phyloP scores from a whole-genome alignment of 2,113 vertebrate species.

The Nicator chloris region DNA sequence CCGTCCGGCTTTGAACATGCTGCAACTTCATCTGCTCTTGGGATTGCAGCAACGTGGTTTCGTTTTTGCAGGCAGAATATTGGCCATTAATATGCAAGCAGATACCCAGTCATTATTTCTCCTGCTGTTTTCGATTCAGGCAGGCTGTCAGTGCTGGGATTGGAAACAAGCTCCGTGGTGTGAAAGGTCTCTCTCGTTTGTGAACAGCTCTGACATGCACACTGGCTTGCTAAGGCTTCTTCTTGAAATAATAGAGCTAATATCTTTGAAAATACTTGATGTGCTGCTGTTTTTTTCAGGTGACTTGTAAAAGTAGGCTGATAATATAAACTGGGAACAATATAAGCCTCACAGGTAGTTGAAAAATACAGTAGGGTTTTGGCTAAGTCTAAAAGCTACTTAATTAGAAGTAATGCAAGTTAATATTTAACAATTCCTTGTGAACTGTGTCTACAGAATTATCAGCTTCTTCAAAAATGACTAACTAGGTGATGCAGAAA shows the following conservation, averaged over 20 bases:
- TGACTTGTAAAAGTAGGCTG: background rate
- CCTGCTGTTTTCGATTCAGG: constrained; percentile 58
- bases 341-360: background rate
- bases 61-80: background rate
- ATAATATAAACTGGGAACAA: background rate
- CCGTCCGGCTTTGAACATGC: background rate
- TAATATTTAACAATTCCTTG: background rate
- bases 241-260: background rate
- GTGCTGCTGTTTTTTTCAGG: background rate
- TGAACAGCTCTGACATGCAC: constrained; percentile 10
- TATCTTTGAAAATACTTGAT: background rate
- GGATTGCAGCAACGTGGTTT: background rate
- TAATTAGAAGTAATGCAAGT: background rate
- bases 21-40: background rate
- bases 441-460: background rate
- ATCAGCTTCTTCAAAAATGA: background rate
- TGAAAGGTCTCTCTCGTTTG: constrained; percentile 37
- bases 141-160: constrained; percentile 28
- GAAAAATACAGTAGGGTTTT: background rate
- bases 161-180: constrained; percentile 44
- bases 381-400: background rate
- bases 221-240: constrained; percentile 19
- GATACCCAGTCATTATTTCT: constrained; percentile 55
- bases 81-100: constrained; percentile 62
- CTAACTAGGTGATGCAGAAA: background rate